Evolutionary conservation across 2,113 vertebrate genomes (phyloP).

Genomic region (Varanus salvator): DNA sequence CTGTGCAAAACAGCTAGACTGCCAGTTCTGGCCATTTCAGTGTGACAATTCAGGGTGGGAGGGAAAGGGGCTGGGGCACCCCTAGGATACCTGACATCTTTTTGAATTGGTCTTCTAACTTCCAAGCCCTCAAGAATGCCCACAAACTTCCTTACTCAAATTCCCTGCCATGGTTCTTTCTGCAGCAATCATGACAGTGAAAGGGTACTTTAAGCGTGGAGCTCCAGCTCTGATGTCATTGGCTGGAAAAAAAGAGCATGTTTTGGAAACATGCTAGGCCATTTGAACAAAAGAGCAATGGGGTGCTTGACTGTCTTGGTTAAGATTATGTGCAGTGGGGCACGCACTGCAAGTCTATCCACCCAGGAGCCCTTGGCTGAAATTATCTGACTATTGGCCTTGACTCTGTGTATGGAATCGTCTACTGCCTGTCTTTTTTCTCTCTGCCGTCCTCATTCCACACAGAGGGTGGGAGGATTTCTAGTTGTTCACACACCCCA

Average conservation of each 20-base stretch:
- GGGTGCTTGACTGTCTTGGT: neutral
- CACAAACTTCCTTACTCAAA: no score
- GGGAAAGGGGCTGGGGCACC: no score
- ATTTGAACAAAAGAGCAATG: neutral
- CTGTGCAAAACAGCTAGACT: no score
- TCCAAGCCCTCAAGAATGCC: no score
- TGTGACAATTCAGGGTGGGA: no score
- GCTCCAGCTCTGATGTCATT: neutral
- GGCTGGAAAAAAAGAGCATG: neutral
- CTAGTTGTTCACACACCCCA: neutral
- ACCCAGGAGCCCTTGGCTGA: neutral
- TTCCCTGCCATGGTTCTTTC: no score
- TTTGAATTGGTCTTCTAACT: no score
- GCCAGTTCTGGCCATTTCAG: no score
- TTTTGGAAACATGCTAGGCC: neutral
- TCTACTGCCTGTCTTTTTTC: neutral
- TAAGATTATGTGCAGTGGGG: neutral
- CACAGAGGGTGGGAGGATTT: neutral
- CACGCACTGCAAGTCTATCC: neutral
- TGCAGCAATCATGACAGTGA: no score
- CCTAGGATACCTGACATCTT: no score
- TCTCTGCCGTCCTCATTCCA: slow-evolving; percentile 13
- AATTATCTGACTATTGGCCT: neutral
- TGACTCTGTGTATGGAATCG: neutral
- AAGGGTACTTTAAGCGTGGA: no score